Evolutionary conservation across 2,888 invertebrate genomes (phyloP), one percentile per base, ranked within the genome.

Genomic region (Pogonocherus hispidulus): DNA sequence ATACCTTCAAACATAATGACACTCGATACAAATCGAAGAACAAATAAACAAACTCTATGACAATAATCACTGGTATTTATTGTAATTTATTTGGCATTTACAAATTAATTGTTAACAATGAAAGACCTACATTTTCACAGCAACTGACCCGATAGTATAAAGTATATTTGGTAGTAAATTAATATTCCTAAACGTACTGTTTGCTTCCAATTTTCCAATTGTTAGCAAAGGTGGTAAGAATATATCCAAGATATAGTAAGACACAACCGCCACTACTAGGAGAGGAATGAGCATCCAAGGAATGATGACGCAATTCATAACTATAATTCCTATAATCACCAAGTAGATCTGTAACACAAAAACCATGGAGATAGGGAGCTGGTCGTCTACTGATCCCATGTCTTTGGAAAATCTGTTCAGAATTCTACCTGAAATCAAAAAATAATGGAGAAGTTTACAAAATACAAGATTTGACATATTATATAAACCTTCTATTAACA

Each of bases 391-490:
- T 1, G 91, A 87, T 0, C 94, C 94, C 85, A 94, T 91, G 80
- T 95, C 95, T 82, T 94, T 95, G 0, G 95, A 93, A 84, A 95
- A 95, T 62, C 95, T 86, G 85, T 95, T 95, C 57, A 95, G 87
- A 75, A 95, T 92, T 19, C 94, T 89, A 20, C 94, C 94, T 72
- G 20, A 23, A 65, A 66, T 23, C 16, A 46, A n/a, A 20, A n/a
- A n/a, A n/a, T n/a, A n/a, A n/a, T n/a, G n/a, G n/a, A n/a, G n/a
- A n/a, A n/a, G n/a, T n/a, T n/a, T n/a, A n/a, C n/a, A n/a, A n/a
- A n/a, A n/a, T n/a, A n/a, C n/a, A n/a, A n/a, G n/a, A n/a, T n/a
- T n/a, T n/a, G n/a, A n/a, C n/a, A n/a, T n/a, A n/a, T n/a, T n/a
- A n/a, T n/a, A n/a, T n/a, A n/a, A n/a, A n/a, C n/a, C n/a, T n/a